A percentile compares a stretch with the other conserved stretches of the same genome.
Conservation (phyloP, 2,797 vertebrate species). For the Meriones psammophilus region DNA sequence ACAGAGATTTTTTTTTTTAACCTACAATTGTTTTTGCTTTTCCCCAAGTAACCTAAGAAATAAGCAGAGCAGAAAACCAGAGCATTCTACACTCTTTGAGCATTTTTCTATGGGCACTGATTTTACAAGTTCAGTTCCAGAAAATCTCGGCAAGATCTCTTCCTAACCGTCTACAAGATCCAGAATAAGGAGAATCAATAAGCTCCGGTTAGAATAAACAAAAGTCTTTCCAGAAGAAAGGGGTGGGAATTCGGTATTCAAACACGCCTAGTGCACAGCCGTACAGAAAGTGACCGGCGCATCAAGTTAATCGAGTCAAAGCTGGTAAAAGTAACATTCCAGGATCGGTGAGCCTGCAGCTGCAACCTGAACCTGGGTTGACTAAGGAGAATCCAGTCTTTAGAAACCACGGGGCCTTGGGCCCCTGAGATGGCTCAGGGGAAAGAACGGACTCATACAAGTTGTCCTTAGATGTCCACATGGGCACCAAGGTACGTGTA, state of each 20-base stretch:
- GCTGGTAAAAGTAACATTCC: constrained; percentile 29
- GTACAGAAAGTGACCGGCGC: not conserved
- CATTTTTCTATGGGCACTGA: constrained; percentile 67
- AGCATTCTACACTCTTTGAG: constrained; percentile 13
- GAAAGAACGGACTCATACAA: not conserved
- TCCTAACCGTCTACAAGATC: not conserved
- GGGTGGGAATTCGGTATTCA: constrained; percentile 46
- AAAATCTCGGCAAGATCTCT: not conserved
- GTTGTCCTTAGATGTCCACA: not conserved
- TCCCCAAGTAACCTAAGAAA: constrained; percentile 73
- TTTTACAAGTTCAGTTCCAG: constrained; percentile 73
- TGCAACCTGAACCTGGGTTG: not conserved
- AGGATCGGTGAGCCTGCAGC: not conserved
- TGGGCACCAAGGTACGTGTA: not conserved
- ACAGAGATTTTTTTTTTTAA: constrained; percentile 48
- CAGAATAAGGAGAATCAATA: not conserved
- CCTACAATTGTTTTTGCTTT: constrained; percentile 61
- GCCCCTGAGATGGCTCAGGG: not conserved
- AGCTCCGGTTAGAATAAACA: constrained; percentile 12
- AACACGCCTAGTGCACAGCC: not conserved
- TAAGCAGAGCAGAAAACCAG: not conserved
- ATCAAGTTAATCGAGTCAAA: constrained; percentile 38
- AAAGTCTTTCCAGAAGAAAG: constrained; percentile 68
- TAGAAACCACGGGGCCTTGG: not conserved
- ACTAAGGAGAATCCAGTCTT: constrained; percentile 10